phyloP scores from a whole-genome alignment of 2,888 invertebrate genomes.

The Heteropelma amictum region DNA sequence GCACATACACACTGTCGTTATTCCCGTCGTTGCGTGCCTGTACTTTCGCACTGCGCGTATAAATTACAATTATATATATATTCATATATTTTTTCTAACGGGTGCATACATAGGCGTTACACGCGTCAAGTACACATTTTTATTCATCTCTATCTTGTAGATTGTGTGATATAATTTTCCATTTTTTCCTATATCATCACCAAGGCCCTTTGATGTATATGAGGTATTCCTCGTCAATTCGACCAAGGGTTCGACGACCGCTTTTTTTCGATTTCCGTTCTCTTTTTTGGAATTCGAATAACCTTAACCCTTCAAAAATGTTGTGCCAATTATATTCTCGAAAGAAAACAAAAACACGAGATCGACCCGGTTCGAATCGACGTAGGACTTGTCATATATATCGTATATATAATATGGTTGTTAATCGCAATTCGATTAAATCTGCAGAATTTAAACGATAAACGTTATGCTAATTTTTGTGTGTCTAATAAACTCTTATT shows the following conservation, averaged over 20 bases:
- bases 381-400: neutral
- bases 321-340: no score
- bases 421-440: neutral
- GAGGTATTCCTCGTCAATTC: no score
- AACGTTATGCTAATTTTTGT: neutral
- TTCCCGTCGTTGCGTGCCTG: neutral
- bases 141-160: slow-evolving; percentile 3
- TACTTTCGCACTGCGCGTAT: slow-evolving; percentile 1
- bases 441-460: neutral
- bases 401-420: neutral
- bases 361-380: no score
- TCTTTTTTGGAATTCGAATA: no score
- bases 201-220: neutral
- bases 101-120: slow-evolving; percentile 59
- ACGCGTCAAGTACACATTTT: slow-evolving; percentile 28
- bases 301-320: no score
- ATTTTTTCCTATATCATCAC: neutral
- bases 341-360: no score
- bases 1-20: slow-evolving; percentile 1
- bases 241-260: no score
- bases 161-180: neutral
- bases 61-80: slow-evolving; percentile 16
- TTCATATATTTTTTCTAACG: slow-evolving; percentile 59
- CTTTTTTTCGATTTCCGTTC: no score
- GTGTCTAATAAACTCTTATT: neutral